Base-by-base conservation (phyloP, 2,888 invertebrate genomes). In the Abscondita cerata region DNA sequence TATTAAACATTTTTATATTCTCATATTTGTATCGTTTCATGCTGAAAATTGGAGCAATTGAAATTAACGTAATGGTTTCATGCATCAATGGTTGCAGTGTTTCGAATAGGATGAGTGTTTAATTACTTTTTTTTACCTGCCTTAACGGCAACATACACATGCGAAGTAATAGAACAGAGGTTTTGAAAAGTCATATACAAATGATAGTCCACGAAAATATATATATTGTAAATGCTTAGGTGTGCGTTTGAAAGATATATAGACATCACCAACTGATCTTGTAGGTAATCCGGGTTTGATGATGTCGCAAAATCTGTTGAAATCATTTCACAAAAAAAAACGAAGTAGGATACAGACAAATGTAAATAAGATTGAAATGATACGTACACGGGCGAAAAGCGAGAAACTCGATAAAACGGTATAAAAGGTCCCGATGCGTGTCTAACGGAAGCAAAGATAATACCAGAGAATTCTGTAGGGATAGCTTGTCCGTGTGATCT, bases 261-360 rank as follows among this genome's bases (percentile, higher is more conserved):
- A 52, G 53, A 62, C 57, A 41, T 52, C 47, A 51, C 20, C 61
- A 52, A 65, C 68, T 66, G 68, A 68, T 73, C 70, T 69, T 67
- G 64, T 66, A 68, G 69, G 71, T 74, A 74, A 74, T 73, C 74
- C 73, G 61, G 61, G 68, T 67, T 71, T 72, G 72, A 73, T 73
- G 71, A 70, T 72, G 72, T 74, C 72, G 68, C 69, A 66, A 66
- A 68, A 68, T 71, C 68, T 70, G 72, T 72, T 69, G 69, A 72
- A 72, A 72, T 73, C 73, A 70, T 71, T 68, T 69, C 71, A 65
- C 70, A 68, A 68, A 69, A 70, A n/a, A 69, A 70, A 71, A 54
- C 66, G 66, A 59, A 58, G 64, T 66, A 61, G 66, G 65, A 71
- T 66, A 69, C 73, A 73, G 72, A 73, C 71, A 71, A 72, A 71